Conservation (phyloP, 2,797 vertebrate genomes). For the Cossypha heuglini region DNA sequence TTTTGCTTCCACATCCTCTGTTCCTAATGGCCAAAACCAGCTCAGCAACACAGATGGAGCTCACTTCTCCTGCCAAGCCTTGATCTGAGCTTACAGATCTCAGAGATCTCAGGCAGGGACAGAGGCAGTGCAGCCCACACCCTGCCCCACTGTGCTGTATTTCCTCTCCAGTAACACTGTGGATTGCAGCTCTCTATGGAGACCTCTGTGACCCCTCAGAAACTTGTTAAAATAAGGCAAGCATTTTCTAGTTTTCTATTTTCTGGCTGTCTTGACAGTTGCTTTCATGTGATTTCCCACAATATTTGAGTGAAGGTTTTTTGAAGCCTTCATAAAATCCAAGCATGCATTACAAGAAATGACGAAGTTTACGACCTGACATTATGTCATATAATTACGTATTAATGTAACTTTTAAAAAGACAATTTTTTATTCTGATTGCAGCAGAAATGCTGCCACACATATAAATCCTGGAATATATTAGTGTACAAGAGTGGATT, state of each 20-base stretch:
- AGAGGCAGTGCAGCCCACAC: neutral
- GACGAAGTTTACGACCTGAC: neutral
- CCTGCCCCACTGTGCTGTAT: neutral
- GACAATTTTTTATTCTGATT: neutral
- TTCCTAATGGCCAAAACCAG: neutral
- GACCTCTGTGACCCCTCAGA: neutral
- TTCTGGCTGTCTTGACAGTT: neutral
- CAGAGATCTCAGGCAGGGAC: neutral
- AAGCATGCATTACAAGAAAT: constrained; percentile 10
- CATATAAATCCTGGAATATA: neutral
- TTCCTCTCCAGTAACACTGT: neutral
- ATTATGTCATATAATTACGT: constrained; percentile 16
- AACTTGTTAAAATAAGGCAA: neutral
- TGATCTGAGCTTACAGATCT: neutral
- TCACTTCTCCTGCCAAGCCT: constrained; percentile 2
- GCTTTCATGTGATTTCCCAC: neutral
- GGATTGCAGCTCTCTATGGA: neutral
- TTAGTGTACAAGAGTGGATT: neutral
- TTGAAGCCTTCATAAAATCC: constrained; percentile 6
- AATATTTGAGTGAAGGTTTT: neutral
- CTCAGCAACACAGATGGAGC: constrained; percentile 8
- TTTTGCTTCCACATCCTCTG: neutral
- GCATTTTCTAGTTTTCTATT: neutral
- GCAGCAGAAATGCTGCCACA: neutral
- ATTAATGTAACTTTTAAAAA: constrained; percentile 12